These are phyloP conservation scores for Leucoraja erinaceus DNA, from an alignment of 2,113 vertebrate species.

Conservation along the genomic window DNA sequence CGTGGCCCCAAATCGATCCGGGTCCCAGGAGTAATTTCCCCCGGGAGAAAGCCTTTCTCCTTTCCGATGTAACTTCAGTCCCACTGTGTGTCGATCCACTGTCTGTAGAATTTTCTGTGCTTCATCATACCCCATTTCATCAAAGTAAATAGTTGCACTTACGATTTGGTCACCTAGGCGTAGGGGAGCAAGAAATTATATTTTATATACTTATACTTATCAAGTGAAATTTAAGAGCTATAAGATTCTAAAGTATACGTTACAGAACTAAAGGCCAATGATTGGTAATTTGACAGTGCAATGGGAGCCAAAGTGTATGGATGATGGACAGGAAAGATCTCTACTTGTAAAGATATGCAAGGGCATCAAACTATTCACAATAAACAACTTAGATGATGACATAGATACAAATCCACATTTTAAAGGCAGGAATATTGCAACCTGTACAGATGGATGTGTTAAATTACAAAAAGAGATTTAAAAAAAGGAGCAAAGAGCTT, in stretches of 20 bases:
- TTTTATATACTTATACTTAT: neutral
- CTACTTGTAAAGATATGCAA: too few species aligned
- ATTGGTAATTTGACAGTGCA: too few species aligned
- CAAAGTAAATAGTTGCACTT: slow-evolving; percentile 88
- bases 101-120: slow-evolving; percentile 74
- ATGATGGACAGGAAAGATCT: too few species aligned
- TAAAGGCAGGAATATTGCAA: too few species aligned
- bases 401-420: too few species aligned
- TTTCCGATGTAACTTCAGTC: slow-evolving; percentile 82
- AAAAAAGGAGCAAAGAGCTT: too few species aligned
- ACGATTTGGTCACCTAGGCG: slow-evolving; percentile 83
- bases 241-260: too few species aligned
- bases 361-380: too few species aligned
- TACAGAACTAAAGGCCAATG: neutral
- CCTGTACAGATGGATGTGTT: too few species aligned
- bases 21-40: slow-evolving; percentile 50
- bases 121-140: slow-evolving; percentile 82
- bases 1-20: slow-evolving; percentile 51
- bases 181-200: neutral
- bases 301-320: too few species aligned
- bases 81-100: slow-evolving; percentile 79
- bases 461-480: too few species aligned
- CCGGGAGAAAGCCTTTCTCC: slow-evolving; percentile 69
- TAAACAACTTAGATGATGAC: too few species aligned
- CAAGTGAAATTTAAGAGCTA: neutral